phyloP scores from a whole-genome alignment of 53 echinoderm and acorn worm species.

The Paracentrotus lividus region DNA sequence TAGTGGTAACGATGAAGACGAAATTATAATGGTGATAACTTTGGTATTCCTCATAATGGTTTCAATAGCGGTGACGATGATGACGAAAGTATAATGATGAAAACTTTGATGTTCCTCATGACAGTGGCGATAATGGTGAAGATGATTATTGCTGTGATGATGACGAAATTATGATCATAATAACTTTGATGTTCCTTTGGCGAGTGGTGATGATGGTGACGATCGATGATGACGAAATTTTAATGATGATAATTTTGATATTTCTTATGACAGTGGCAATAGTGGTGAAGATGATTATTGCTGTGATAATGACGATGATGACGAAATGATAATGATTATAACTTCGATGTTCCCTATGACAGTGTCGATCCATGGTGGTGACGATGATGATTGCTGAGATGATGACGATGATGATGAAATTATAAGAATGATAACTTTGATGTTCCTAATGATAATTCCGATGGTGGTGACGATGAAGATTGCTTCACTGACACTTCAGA shows the following conservation, averaged over 20 bases:
- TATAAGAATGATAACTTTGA: neutral
- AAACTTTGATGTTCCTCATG: conserved; percentile 16
- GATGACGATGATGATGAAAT: conserved; percentile 9
- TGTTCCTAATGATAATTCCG: conserved; percentile 31
- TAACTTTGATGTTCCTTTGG: too few relatives aligned
- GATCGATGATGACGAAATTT: neutral
- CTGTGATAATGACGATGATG: neutral
- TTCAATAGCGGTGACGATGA: conserved; percentile 5
- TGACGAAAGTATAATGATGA: neutral
- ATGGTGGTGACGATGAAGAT: conserved; percentile 28
- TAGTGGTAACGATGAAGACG: neutral
- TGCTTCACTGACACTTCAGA: too few relatives aligned
- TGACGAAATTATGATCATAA: too few relatives aligned
- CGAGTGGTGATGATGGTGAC: neutral
- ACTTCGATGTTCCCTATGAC: too few relatives aligned
- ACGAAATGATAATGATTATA: conserved; percentile 40
- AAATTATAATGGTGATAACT: neutral
- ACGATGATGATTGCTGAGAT: neutral
- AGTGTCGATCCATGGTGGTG: conserved; percentile 15
- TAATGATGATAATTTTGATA: neutral
- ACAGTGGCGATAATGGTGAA: conserved; percentile 13
- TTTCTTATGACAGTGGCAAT: neutral
- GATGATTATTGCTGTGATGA: neutral
- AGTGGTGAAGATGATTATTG: conserved; percentile 17
- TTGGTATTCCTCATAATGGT: conserved; percentile 25